phyloP scores from a whole-genome alignment of 2,113 vertebrate species.

The Salvelinus alpinus region DNA sequence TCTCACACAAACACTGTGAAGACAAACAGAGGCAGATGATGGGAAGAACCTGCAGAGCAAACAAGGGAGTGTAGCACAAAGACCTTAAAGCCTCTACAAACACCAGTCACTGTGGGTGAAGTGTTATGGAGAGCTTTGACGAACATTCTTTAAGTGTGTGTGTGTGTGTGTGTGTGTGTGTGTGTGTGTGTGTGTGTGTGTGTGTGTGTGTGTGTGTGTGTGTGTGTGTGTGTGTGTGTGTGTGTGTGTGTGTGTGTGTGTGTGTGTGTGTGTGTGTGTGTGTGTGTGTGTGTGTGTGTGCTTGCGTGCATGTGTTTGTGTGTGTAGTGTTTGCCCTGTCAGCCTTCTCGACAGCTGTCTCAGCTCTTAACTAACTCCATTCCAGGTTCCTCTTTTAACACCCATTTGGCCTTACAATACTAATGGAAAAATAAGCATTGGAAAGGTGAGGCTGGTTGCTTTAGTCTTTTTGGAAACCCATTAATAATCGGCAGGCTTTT shows the following conservation, averaged over 20 bases:
- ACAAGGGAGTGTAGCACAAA: slow-evolving; percentile 59
- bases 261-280: slow-evolving; percentile 38
- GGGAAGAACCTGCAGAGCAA: slow-evolving; percentile 48
- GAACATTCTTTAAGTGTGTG: slow-evolving; percentile 53
- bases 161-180: slow-evolving; percentile 49
- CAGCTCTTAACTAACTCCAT: slow-evolving; percentile 43
- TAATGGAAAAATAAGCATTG: slow-evolving; percentile 54
- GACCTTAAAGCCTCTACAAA: slow-evolving; percentile 18
- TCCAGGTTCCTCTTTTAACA: slow-evolving; percentile 41
- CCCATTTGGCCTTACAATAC: background rate
- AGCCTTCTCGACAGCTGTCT: slow-evolving; percentile 59
- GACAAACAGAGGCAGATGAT: slow-evolving; percentile 20
- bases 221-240: slow-evolving; percentile 42
- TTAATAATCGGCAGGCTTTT: slow-evolving; percentile 33
- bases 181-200: slow-evolving; percentile 42
- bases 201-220: slow-evolving; percentile 48
- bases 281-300: slow-evolving; percentile 51
- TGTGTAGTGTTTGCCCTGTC: slow-evolving; percentile 54
- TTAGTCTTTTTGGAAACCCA: slow-evolving; percentile 12
- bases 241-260: slow-evolving; percentile 48
- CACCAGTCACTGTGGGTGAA: slow-evolving; percentile 16
- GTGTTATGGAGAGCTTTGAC: slow-evolving; percentile 43
- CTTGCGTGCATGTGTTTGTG: slow-evolving; percentile 37
- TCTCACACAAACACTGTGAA: slow-evolving; percentile 27
- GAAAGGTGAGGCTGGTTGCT: slow-evolving; percentile 27